A percentile compares a stretch with the other conserved stretches of the same genome.
phyloP scores from a whole-genome alignment of 2,888 invertebrate species.

The Tethea ocularis region DNA sequence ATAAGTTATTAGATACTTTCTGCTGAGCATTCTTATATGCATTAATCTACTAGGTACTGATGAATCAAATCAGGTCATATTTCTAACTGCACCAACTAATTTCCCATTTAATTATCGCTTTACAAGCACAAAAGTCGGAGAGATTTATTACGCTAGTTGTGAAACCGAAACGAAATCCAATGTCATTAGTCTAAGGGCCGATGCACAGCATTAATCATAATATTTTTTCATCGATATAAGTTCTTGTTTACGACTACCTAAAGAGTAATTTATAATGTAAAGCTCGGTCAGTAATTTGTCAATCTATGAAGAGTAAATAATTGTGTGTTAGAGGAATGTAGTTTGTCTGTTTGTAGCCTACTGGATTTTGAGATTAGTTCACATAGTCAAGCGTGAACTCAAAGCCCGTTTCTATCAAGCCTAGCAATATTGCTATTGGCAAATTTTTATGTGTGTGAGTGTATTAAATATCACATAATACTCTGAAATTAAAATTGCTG shows the following conservation, averaged over 20 bases:
- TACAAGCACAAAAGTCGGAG: slow-evolving; percentile 31
- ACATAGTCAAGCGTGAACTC: no score
- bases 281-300: slow-evolving; percentile 41
- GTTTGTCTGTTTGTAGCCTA: not conserved
- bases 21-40: not conserved
- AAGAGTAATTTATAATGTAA: slow-evolving; percentile 49
- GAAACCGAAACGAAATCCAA: slow-evolving; percentile 58
- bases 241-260: slow-evolving; percentile 53
- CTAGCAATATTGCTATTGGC: no score
- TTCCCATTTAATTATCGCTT: slow-evolving; percentile 11
- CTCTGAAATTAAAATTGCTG: no score
- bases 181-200: slow-evolving; percentile 66
- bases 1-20: not conserved
- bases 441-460: no score
- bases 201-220: slow-evolving; percentile 60
- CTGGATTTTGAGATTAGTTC: not conserved
- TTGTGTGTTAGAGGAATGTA: not conserved
- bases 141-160: slow-evolving; percentile 65
- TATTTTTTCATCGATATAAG: slow-evolving; percentile 46
- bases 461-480: no score
- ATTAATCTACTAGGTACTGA: not conserved
- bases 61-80: not conserved
- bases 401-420: no score
- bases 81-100: not conserved
- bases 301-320: slow-evolving; percentile 23